These are phyloP conservation scores for Microplitis deprimator DNA, from an alignment of 2,888 invertebrate genomes.

Conservation along the genomic window DNA sequence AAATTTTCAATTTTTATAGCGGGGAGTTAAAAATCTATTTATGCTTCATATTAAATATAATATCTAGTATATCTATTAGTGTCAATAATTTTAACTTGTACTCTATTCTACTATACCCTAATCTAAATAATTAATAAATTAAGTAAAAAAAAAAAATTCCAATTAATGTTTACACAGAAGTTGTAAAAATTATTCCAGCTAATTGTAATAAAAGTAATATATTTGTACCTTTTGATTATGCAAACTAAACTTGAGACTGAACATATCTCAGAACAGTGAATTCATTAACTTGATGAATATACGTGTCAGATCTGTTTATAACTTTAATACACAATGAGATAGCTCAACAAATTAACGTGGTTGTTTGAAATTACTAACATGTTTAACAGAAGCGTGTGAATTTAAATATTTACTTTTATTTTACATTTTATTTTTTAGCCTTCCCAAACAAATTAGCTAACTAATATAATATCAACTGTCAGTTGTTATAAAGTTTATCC, in stretches of 20 bases:
- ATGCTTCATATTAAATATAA: no score
- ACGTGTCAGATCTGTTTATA: background rate
- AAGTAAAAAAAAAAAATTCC: background rate
- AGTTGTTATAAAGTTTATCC: background rate
- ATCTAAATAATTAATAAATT: no score
- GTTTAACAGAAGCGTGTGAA: slow-evolving; percentile 1
- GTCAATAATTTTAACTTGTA: background rate
- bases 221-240: background rate
- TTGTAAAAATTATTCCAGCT: background rate
- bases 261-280: background rate
- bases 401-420: background rate
- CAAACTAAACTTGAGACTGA: background rate
- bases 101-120: no score
- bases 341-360: slow-evolving; percentile 1
- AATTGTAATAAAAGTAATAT: background rate
- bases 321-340: background rate
- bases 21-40: no score
- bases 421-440: background rate
- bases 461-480: background rate
- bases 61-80: background rate
- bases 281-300: background rate
- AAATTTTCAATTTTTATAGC: no score
- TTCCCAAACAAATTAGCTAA: background rate
- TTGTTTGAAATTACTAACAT: slow-evolving; percentile 8
- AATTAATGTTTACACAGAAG: background rate